Base-by-base conservation (phyloP, 1,140 invertebrate genomes). In the Popillia japonica region DNA sequence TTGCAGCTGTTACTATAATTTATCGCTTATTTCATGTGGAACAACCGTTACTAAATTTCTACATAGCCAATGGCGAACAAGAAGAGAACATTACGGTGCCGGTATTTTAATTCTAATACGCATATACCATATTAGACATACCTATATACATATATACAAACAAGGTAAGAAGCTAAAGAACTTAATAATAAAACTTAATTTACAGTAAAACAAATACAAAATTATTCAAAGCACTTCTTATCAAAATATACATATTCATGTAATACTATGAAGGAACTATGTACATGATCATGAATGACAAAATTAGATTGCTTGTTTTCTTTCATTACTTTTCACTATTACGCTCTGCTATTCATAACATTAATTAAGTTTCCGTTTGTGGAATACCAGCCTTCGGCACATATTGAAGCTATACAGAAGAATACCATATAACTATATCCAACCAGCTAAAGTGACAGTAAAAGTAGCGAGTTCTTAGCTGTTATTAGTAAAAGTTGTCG, bases 401-500 rank as follows among this genome's bases (percentile, higher is more conserved):
- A 34, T 34, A 55, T 17, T 55, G 48, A 55, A 55, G 17, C 14
- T 55, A 55, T 55, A n/a, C 14, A 17, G 11, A n/a, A 6, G 48
- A 14, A 55, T 55, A 17, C 14, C 6, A n/a, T 55, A 55, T 55
- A 55, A n/a, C 48, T 0, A 17, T 55, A 55, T n/a, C 6, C 48
- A 55, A 17, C 14, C 6, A 55, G 6, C 48, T 17, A 6, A 55
- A 55, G 48, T 55, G 48, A n/a, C 48, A 55, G 48, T 55, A 17
- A 55, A 55, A 55, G 17, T 23, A 68, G 61, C 61, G 61, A 68
- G 22, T 22, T 68, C 61, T 68, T 68, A 68, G 61, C 61, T 17
- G 2, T 68, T 68, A 68, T 68, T 68, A 68, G 61, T 68, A 68
- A 68, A 68, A 68, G 61, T 68, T 11, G 61, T 23, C 20, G 14